Base-by-base conservation (phyloP, 2,888 invertebrate genomes). In the Malacosoma neustria region DNA sequence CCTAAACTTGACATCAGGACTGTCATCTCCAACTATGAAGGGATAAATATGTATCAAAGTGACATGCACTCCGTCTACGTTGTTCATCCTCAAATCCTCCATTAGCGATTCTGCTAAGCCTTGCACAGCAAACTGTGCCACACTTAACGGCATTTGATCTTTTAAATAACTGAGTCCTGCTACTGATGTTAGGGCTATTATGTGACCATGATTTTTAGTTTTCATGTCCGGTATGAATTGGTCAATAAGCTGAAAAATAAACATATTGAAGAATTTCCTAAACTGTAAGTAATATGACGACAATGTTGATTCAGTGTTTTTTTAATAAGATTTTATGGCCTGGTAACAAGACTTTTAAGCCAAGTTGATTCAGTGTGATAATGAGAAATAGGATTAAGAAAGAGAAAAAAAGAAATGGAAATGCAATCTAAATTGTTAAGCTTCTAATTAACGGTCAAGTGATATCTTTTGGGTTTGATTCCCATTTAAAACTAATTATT, bases 51-150 rank as follows among this genome's bases (percentile, higher is more conserved):
- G 90, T 13, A 84, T 84, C 2, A 91, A 69, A 1, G 90, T 89
- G 9, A 90, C 85, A 54, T 87, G 75, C 1, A 91, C 87, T 38
- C 87, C 87, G 48, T 86, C 73, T 35, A 76, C 73, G 45, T 88
- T 88, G 15, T 85, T 81, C 30, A 88, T 80, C 30, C 89, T 79
- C 1, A 91, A 65, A 48, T 91, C 89, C 48, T 89, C 89, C 56
- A 87, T 86, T 3, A 91, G 63, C 1, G 90, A 88, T 53, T 90
- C 90, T 0, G 89, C 89, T 29, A 91, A 69, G 2, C 91, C 91
- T 56, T 89, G 88, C 1, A 90, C 87, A 11, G 90, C 91, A 63
- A 90, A 90, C 65, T 91, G 91, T 1, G 90, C 88, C 0, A 90
- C 88, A 39, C 89, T 88, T 9, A 90, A 65, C 0, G 90, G 89